These are phyloP conservation scores for Dendrolimus houi DNA, from an alignment of 2,888 invertebrate species.

Conservation along the genomic window DNA sequence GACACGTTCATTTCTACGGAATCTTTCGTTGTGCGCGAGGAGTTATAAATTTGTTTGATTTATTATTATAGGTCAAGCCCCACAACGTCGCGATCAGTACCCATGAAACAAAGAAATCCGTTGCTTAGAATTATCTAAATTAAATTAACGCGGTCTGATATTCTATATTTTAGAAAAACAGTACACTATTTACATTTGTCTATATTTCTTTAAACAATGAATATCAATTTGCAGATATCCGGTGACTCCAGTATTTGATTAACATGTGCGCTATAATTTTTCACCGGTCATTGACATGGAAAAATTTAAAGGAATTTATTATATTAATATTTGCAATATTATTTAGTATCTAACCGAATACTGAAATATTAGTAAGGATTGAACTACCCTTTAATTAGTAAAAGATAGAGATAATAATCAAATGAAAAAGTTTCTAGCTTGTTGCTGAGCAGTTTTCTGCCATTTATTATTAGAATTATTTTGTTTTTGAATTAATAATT, in stretches of 20 bases:
- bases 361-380: background rate
- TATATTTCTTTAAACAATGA: background rate
- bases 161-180: background rate
- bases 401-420: no score
- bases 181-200: background rate
- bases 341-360: background rate
- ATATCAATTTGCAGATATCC: conserved; percentile 1
- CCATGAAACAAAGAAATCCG: background rate
- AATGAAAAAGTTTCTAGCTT: no score
- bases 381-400: no score
- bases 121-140: background rate
- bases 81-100: no score
- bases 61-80: no score
- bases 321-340: background rate
- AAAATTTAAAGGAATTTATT: background rate
- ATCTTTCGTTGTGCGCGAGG: no score
- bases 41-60: no score
- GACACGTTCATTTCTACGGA: no score
- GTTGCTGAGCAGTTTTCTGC: no score
- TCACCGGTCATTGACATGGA: background rate
- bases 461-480: no score
- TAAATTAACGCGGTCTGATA: background rate
- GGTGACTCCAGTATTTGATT: background rate
- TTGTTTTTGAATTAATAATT: no score
- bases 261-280: background rate